Base-by-base conservation (phyloP, 1,140 invertebrate genomes). In the Bemisia tabaci region DNA sequence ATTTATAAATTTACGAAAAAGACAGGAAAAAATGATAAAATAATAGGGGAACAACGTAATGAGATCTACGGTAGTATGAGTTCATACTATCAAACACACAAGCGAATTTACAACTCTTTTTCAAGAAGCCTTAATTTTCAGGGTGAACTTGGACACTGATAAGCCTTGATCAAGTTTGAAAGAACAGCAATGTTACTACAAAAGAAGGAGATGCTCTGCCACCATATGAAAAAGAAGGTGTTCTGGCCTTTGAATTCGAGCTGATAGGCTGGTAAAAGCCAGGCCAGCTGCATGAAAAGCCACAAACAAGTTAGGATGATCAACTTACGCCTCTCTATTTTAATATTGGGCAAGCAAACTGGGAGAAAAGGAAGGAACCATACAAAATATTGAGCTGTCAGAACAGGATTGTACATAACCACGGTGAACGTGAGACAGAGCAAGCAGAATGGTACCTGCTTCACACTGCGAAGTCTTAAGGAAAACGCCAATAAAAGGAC, bases 361-460 rank as follows among this genome's bases (percentile, higher is more conserved):
- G 95, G 94, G 22, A 98, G 77, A 12, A 97, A 74, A 22, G 90
- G 89, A 39, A 98, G 76, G 75, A 95, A 97, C 96, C 97, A 98
- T 39, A 98, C 82, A 73, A 98, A 98, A 77, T 98, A 99, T 79
- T 99, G 95, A 22, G 94, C 95, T 12, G 97, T 99, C 69, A 95
- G 85, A 0, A 99, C 96, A 75, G 94, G 92, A 79, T 99, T 99
- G 71, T 92, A 96, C 2, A 87, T 87, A 0, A 99, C 97, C 74
- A 98, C 87, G 1, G 91, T 83, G 70, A 93, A 89, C 0, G 94
- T 90, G 73, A 92, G 85, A 0, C 86, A 77, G 68, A 98, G 92
- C 67, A 96, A 82, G 26, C 87, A 87, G 77, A 98, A 94, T 1
- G 88, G 82, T 60, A 97, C 78, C 22, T 91, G 85, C 26, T 84